Conservation (phyloP, 2,797 vertebrate genomes). For the Darevskia mixta region DNA sequence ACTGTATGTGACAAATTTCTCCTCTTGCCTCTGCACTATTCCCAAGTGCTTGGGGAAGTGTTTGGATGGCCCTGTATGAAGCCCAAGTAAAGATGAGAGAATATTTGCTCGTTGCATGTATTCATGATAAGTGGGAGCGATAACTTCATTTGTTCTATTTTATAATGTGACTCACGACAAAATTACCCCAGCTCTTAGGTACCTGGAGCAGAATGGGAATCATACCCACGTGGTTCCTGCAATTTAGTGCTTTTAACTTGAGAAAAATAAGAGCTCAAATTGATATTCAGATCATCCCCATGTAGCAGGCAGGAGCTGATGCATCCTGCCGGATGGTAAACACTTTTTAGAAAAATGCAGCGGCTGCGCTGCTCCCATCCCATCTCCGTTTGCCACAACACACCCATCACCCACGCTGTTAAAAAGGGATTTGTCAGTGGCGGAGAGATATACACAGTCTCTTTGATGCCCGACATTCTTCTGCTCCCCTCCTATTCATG, state of each 20-base stretch:
- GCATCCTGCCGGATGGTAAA: slow-evolving; percentile 55
- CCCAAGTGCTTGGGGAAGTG: slow-evolving; percentile 66
- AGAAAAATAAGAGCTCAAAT: slow-evolving; percentile 71
- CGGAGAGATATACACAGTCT: slow-evolving; percentile 48
- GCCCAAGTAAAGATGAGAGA: slow-evolving; percentile 67
- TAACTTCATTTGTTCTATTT: slow-evolving; percentile 79
- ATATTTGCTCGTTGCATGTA: slow-evolving; percentile 72
- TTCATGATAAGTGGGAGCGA: slow-evolving; percentile 74
- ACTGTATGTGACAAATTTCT: not conserved
- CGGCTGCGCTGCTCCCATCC: slow-evolving; percentile 45
- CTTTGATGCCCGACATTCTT: slow-evolving; percentile 54
- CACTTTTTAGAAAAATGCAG: slow-evolving; percentile 63
- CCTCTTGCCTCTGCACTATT: not conserved
- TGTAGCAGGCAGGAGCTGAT: slow-evolving; percentile 70
- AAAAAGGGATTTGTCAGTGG: slow-evolving; percentile 50
- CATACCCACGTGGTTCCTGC: slow-evolving; percentile 74
- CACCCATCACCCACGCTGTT: slow-evolving; percentile 52
- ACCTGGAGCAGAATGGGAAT: slow-evolving; percentile 72
- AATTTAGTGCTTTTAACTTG: slow-evolving; percentile 83
- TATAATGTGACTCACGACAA: slow-evolving; percentile 81
- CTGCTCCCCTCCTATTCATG: slow-evolving; percentile 31
- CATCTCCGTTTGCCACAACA: slow-evolving; percentile 51
- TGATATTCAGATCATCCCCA: slow-evolving; percentile 72
- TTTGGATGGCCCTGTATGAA: slow-evolving; percentile 61
- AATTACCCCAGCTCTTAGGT: slow-evolving; percentile 80